A percentile compares a stretch with the other conserved stretches of the same genome.
Conservation (phyloP, 2,888 invertebrate genomes). For the Priocnemis perturbator region DNA sequence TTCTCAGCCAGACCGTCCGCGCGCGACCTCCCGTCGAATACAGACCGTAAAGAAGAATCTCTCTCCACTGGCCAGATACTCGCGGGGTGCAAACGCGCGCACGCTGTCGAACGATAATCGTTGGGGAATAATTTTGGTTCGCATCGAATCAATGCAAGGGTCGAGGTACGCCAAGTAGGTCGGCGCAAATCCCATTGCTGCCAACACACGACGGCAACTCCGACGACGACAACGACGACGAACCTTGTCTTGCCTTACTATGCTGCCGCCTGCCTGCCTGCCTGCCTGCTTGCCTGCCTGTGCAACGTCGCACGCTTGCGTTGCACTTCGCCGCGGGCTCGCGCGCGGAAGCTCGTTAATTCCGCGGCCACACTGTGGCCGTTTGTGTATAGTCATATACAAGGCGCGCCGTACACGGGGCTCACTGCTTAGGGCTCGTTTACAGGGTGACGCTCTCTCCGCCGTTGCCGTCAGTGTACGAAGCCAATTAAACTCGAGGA, state of each 20-base stretch:
- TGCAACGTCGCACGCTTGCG: slow-evolving; percentile 34
- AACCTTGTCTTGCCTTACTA: slow-evolving; percentile 25
- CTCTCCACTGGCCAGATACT: no score
- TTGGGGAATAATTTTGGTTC: slow-evolving; percentile 67
- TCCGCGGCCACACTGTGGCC: slow-evolving; percentile 20
- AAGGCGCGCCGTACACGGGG: background rate
- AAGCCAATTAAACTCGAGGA: no score
- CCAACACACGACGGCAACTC: slow-evolving; percentile 58
- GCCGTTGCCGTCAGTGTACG: background rate
- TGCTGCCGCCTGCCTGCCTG: background rate
- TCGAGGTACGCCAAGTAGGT: slow-evolving; percentile 75
- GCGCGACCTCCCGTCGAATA: no score
- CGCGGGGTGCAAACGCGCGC: slow-evolving; percentile 1
- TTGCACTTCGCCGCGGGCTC: slow-evolving; percentile 37
- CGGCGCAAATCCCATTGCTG: slow-evolving; percentile 71
- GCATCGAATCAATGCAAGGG: slow-evolving; percentile 72
- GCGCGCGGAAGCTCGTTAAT: slow-evolving; percentile 49
- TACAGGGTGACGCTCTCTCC: slow-evolving; percentile 6
- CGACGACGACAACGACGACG: background rate
- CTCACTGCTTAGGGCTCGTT: slow-evolving; percentile 6
- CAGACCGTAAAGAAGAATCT: no score
- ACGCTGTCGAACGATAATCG: slow-evolving; percentile 57
- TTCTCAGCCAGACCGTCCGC: no score
- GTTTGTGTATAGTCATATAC: background rate
- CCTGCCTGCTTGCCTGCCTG: no score